These are phyloP conservation scores for Nebria ingens DNA, from an alignment of 1,140 invertebrate species.

Conservation along the genomic window DNA sequence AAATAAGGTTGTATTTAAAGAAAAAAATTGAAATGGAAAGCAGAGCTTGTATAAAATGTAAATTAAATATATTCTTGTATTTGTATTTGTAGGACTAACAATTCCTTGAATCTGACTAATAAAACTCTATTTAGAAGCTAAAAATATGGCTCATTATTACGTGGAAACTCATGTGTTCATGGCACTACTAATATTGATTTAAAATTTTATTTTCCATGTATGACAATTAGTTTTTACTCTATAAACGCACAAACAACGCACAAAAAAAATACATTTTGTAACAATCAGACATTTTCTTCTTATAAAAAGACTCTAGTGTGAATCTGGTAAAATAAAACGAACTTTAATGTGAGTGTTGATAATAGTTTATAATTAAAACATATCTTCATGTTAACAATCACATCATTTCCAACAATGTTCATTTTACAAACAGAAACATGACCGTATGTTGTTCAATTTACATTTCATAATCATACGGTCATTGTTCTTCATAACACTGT, in stretches of 20 bases:
- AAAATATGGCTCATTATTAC: constrained; percentile 1
- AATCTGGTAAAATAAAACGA: too few relatives aligned
- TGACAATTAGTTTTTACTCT: neutral
- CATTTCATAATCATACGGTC: too few relatives aligned
- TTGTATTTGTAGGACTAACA: constrained; percentile 4
- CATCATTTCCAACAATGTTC: neutral
- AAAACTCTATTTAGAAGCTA: constrained; percentile 5
- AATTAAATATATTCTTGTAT: constrained; percentile 9
- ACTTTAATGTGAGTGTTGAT: constrained; percentile 4
- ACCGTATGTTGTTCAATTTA: neutral
- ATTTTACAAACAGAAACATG: neutral
- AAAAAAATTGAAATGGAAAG: neutral
- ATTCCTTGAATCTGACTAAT: constrained; percentile 1
- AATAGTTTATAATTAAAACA: constrained; percentile 3
- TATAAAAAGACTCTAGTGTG: neutral
- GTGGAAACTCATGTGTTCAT: constrained; percentile 1
- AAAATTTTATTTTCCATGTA: too few relatives aligned
- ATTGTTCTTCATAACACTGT: too few relatives aligned
- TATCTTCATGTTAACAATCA: constrained; percentile 1
- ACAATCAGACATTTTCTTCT: neutral
- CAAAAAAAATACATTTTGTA: neutral
- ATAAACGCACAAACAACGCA: constrained; percentile 5
- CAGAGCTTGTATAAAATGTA: neutral
- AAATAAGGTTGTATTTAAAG: constrained; percentile 5
- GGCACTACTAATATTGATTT: neutral